Conservation (phyloP, 2,888 invertebrate genomes). For the Corbicula japonica region DNA sequence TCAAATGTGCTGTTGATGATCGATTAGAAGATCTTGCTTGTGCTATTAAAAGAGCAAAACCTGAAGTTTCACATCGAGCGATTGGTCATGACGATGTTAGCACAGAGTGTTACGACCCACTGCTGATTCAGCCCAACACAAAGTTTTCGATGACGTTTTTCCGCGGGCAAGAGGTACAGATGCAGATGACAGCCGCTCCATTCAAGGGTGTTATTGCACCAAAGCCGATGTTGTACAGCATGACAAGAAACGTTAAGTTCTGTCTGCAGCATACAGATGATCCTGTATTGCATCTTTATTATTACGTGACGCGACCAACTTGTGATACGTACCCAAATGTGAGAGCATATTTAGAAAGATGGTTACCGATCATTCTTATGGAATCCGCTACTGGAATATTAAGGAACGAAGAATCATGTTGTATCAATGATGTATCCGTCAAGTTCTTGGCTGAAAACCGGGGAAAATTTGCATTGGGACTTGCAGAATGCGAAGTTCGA, state of each 20-base stretch:
- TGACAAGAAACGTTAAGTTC: constrained; percentile 64
- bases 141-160: constrained; percentile 63
- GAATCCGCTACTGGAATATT: constrained; percentile 68
- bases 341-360: constrained; percentile 57
- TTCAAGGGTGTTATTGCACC: constrained; percentile 62
- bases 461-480: constrained; percentile 65
- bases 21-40: constrained; percentile 13
- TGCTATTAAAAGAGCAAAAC: constrained; percentile 1
- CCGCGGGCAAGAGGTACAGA: constrained; percentile 56
- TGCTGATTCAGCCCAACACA: constrained; percentile 48
- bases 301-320: constrained; percentile 61
- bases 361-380: constrained; percentile 74
- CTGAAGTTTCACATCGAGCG: not conserved
- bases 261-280: constrained; percentile 69
- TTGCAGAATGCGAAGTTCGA: constrained; percentile 63
- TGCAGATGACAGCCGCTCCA: constrained; percentile 64
- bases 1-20: constrained; percentile 17
- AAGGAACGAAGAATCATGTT: constrained; percentile 56
- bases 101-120: constrained; percentile 39
- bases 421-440: constrained; percentile 65
- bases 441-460: constrained; percentile 45
- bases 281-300: constrained; percentile 62
- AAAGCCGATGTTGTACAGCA: constrained; percentile 61
- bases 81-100: constrained; percentile 50
- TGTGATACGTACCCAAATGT: constrained; percentile 35